Percentiles rank a stretch among this genome's conserved stretches.
Conservation (phyloP, 2,888 invertebrate species). For the Abrostola triplasia region DNA sequence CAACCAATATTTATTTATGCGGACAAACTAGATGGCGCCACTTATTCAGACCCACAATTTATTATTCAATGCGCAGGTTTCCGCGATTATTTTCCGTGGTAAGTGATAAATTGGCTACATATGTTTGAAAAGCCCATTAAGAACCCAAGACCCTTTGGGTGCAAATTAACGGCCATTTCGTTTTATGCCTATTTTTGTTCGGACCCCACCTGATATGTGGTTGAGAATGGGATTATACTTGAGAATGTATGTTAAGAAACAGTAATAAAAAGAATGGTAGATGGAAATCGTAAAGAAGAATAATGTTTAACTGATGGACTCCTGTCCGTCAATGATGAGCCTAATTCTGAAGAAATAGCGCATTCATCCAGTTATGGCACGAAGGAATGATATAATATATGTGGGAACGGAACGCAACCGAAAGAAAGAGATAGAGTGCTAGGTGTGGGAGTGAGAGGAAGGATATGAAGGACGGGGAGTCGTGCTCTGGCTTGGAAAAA, state of each 20-base stretch:
- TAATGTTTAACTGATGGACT: too few species aligned
- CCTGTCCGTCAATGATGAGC: too few species aligned
- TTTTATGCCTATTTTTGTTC: conserved; percentile 29
- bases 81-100: conserved; percentile 45
- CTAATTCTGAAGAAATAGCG: too few species aligned
- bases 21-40: conserved; percentile 39
- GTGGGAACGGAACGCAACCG: too few species aligned
- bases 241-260: neutral
- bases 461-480: too few species aligned
- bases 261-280: too few species aligned
- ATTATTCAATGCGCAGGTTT: conserved; percentile 43
- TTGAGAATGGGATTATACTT: neutral
- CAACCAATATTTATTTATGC: conserved; percentile 7
- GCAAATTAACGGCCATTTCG: conserved; percentile 42
- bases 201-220: conserved; percentile 2
- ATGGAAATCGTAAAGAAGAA: too few species aligned
- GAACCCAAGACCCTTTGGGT: conserved; percentile 31
- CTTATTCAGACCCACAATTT: conserved; percentile 19
- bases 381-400: too few species aligned
- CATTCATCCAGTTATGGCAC: too few species aligned
- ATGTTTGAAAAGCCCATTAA: conserved; percentile 52
- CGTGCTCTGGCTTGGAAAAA: too few species aligned
- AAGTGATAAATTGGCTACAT: conserved; percentile 50
- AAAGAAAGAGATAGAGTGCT: too few species aligned
- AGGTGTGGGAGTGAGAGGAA: too few species aligned